Base-by-base conservation (phyloP, 2,888 invertebrate species). In the Sepioteuthis lessoniana region DNA sequence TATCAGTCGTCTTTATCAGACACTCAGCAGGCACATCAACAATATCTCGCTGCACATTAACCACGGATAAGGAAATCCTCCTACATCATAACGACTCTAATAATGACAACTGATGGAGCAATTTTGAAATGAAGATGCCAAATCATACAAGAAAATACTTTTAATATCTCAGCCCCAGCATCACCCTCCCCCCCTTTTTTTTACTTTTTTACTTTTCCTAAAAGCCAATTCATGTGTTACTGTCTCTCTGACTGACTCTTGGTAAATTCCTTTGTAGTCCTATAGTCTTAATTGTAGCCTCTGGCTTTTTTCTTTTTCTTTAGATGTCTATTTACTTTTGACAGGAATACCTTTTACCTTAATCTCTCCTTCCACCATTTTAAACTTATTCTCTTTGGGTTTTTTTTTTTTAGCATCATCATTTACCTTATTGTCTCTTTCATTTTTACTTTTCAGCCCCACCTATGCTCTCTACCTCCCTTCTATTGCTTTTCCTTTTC, bases 91-190 rank as follows among this genome's bases (percentile, higher is more conserved):
- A 92, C 47, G 92, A 92, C 47, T 42, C 46, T 46, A 92, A 92
- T 92, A 47, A 92, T 92, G 92, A 92, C 92, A 92, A 92, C 92
- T 92, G 47, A 92, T 92, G 92, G 92, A 92, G 47, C 92, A 92
- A 92, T 92, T 92, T 47, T 47, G 47, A 92, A 92, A 92, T 92
- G 92, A 92, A 31, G 46, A 92, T 92, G n/a, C 42, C 42, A 47
- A 92, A 92, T 47, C 47, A 92, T 92, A 47, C 47, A 31, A 92
- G 92, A 92, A 92, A 92, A 92, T 92, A 92, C 92, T 92, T 92
- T 92, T 92, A 92, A 92, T 92, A 47, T 92, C 92, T 47, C 92
- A 47, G 92, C 42, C 76, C 76, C 76, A n/a, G 19, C 35, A n/a
- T n/a, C 76, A n/a, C n/a, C 76, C 4, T 19, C 76, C 7, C 21